Evolutionary conservation across 64 coral and sea anemone genomes (phyloP), one percentile per base, ranked within the genome.

Genomic region (Montipora foliosa): DNA sequence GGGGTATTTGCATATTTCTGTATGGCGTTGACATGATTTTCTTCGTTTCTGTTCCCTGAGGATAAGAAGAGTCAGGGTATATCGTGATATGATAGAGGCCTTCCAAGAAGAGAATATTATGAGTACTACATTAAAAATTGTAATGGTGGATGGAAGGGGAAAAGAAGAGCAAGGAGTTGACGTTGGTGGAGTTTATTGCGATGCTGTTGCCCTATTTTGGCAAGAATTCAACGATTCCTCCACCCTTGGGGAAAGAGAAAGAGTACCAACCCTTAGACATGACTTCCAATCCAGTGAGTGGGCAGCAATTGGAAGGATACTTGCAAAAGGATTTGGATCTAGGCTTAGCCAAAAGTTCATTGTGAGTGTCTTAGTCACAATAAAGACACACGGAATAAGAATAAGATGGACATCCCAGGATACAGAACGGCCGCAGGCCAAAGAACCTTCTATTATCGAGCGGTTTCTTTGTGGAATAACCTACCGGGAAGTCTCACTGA

Each of bases 231-330:
- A 90, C 46, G 78, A 92, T 57, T 53, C 79, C 22, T 92, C 78
- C 9, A 92, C 90, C 46, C 67, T 82, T 83, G 79, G 79, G 1
- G 88, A 90, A 78, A 47, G 75, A 73, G 79, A 91, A 74, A 92
- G 90, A 60, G 90, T 92, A 13, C 79, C 90, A 82, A 7, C 90
- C 21, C 79, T 92, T 51, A 57, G 90, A 49, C 90, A 92, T 82
- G 89, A 91, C 60, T 83, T 91, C n/a, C 89, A 91, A 51, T 51
- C 71, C 66, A 74, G 21, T 69, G 67, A 75, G 47, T 87, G 84
- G 67, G 16, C 66, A 47, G 84, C 84, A 21, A 25, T 74, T 47
- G 84, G 45, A 51, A 72, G 70, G 13, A 76, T 88, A 47, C 45
- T 89, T 7, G 11, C 76, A 19, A 49, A 48, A 8, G 75, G 75